Conservation (phyloP, 2,113 vertebrate species). For the Corapipo altera region DNA sequence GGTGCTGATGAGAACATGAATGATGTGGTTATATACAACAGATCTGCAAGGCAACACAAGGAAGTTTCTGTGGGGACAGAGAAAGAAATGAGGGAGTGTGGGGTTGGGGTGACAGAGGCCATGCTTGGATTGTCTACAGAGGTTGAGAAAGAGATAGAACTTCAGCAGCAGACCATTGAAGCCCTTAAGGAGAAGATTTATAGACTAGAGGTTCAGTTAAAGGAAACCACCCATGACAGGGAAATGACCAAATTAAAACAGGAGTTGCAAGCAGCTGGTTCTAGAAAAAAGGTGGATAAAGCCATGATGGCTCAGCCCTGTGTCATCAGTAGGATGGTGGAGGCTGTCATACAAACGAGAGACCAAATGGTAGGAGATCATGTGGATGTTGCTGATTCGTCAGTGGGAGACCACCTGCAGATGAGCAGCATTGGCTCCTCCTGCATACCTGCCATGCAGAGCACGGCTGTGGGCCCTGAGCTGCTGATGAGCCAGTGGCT, state of each 20-base stretch:
- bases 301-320: slow-evolving; percentile 78
- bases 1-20: slow-evolving; percentile 86
- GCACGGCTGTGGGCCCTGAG: slow-evolving; percentile 74
- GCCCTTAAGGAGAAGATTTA: slow-evolving; percentile 93
- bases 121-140: slow-evolving; percentile 91
- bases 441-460: slow-evolving; percentile 71
- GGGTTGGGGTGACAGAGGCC: slow-evolving; percentile 85
- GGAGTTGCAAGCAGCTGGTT: slow-evolving; percentile 89
- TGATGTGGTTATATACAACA: slow-evolving; percentile 70
- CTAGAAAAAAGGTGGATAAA: slow-evolving; percentile 88
- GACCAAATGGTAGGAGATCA: slow-evolving; percentile 84
- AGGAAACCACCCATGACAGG: slow-evolving; percentile 89
- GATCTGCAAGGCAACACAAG: slow-evolving; percentile 46
- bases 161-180: slow-evolving; percentile 93
- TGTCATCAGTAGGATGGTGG: slow-evolving; percentile 80
- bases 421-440: slow-evolving; percentile 69
- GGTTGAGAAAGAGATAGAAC: slow-evolving; percentile 87
- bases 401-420: slow-evolving; percentile 70
- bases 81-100: slow-evolving; percentile 66
- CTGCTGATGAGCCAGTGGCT: slow-evolving; percentile 84
- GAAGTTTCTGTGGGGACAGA: slow-evolving; percentile 81
- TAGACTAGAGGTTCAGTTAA: slow-evolving; percentile 89
- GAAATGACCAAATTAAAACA: slow-evolving; percentile 97
- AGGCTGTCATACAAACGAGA: slow-evolving; percentile 77
- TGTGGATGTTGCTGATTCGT: slow-evolving; percentile 64